phyloP scores from a whole-genome alignment of 2,113 vertebrate genomes.

The Rousettus leschenaultii region DNA sequence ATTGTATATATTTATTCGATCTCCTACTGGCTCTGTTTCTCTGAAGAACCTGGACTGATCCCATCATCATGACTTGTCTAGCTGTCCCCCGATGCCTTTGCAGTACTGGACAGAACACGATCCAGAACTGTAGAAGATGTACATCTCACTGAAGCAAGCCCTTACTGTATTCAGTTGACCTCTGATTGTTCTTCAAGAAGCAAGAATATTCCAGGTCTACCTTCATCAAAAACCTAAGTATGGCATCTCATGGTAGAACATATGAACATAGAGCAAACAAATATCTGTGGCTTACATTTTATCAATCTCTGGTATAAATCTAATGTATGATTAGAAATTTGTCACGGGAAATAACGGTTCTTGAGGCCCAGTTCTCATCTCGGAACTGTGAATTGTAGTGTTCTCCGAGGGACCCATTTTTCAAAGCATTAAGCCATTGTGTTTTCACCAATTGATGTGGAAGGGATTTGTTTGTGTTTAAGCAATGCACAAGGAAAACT shows the following conservation, averaged over 20 bases:
- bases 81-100: neutral
- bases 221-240: neutral
- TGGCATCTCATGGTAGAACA: neutral
- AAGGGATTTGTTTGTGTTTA: slow-evolving; percentile 34
- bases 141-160: neutral
- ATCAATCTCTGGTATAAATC: neutral
- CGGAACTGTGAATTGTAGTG: neutral
- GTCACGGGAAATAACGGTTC: neutral
- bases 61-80: neutral
- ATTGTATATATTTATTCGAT: neutral
- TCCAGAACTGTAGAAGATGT: neutral
- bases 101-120: neutral
- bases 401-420: neutral
- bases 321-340: neutral
- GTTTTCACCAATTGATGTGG: neutral
- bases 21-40: neutral
- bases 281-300: neutral
- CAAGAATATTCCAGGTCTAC: neutral
- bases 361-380: neutral
- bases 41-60: neutral
- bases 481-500: slow-evolving; percentile 23
- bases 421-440: neutral
- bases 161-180: neutral
- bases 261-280: neutral
- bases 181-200: neutral